A percentile compares a stretch with the other conserved stretches of the same genome.
These are phyloP conservation scores for Bombus confusus DNA, from an alignment of 1,140 invertebrate species.

Conservation along the genomic window DNA sequence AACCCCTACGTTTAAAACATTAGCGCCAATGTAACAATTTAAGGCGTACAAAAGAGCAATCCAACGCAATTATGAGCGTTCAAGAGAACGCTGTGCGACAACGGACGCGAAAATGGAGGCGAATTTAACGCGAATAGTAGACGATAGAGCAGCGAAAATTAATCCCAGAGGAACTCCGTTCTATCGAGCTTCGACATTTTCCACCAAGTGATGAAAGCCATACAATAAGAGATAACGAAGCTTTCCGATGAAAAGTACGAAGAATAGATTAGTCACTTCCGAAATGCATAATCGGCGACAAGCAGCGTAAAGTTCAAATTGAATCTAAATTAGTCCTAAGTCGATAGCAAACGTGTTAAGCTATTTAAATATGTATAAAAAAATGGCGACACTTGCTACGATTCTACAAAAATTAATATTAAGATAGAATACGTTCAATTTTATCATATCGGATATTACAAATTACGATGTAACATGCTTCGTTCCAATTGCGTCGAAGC, in stretches of 20 bases:
- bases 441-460: too few relatives aligned
- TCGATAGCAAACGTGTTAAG: too few relatives aligned
- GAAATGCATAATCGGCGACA: not conserved
- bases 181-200: conserved; percentile 32
- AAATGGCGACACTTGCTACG: too few relatives aligned
- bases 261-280: conserved; percentile 9
- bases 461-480: too few relatives aligned
- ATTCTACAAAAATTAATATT: too few relatives aligned
- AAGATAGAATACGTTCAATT: too few relatives aligned
- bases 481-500: not conserved
- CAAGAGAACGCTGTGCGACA: conserved; percentile 46
- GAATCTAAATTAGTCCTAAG: too few relatives aligned
- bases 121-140: conserved; percentile 52
- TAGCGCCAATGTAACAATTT: conserved; percentile 36
- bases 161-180: conserved; percentile 39
- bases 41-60: conserved; percentile 35
- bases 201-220: conserved; percentile 32
- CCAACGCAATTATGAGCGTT: conserved; percentile 47
- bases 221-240: conserved; percentile 14
- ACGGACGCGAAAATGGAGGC: conserved; percentile 52
- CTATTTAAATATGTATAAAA: too few relatives aligned
- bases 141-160: conserved; percentile 57
- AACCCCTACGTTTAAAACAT: conserved; percentile 17
- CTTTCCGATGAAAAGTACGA: conserved; percentile 3
- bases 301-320: not conserved